Evolutionary conservation across 2,888 invertebrate species (phyloP), one percentile per base, ranked within the genome.

Genomic region (Eupelmus urozonus): DNA sequence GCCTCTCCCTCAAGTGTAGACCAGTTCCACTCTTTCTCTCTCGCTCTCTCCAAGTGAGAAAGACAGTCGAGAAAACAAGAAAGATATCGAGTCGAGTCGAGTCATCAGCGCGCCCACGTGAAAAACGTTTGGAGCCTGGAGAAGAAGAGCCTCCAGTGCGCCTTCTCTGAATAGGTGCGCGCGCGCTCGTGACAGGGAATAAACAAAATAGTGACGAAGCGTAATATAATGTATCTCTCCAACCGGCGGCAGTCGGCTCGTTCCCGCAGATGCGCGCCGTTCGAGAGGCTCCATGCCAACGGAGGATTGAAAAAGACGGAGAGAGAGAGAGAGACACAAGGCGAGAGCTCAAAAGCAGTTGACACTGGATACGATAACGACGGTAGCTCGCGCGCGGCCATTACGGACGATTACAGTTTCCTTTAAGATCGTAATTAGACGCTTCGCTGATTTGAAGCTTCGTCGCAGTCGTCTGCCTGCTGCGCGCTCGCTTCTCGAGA

Each of bases 161-260:
- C 45, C 51, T 67, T 78, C 79, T 75, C 77, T 82, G 84, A 84
- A 84, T 83, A 82, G 83, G 82, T 79, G 80, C 81, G 80, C 78
- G 82, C 84, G 73, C 82, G 82, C 78, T 83, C 83, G 84, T 84
- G 85, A 84, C 83, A 83, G 83, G 78, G 84, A 85, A 86, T 86
- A 86, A 87, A 85, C 85, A 86, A 86, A 87, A 87, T 84, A 85
- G 84, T 88, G 88, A 88, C 86, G 85, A 85, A 82, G 87, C 88
- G 85, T 81, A 75, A 80, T 79, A 70, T 70, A 67, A 74, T 67
- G 75, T 72, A 72, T 66, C 65, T 72, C 49, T 51, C 25, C 49
- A 29, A 20, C n/a, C 53, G 25, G 65, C 51, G 29, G 34, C 75
- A 78, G 67, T 72, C 55, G 62, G 29, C 13, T 34, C 7, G 59